Evolutionary conservation across 1,140 invertebrate genomes (phyloP), one percentile per base, ranked within the genome.

Genomic region (Araneus ventricosus): DNA sequence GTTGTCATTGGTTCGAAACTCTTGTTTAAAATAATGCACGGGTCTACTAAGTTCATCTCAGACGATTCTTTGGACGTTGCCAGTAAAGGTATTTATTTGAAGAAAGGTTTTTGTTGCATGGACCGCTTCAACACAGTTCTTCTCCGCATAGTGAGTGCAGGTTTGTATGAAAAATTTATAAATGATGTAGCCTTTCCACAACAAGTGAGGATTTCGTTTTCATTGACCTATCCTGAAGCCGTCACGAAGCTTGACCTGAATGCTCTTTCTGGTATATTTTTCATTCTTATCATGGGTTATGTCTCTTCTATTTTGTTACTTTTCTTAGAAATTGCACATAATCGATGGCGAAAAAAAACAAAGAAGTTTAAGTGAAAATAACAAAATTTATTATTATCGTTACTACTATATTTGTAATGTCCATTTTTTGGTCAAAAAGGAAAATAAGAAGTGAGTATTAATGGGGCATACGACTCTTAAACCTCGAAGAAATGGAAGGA

Each of bases 151-250:
- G 17, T 20, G 39, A 85, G 82, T 85, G 37, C 82, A 22, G 82
- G 82, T 14, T 52, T 85, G 22, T 85, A 85, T 27, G 39, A 45
- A 39, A 85, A 85, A 37, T 85, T 45, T 14, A 45, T 85, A 6
- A 7, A n/a, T 4, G 82, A 85, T 24, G 39, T 34, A 10, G 70
- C n/a, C 20, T 61, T 30, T 80, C 20, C 20, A 80, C 75, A 80
- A 34, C 30, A 80, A 80, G 30, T 80, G 8, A 61, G 24, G 5
- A 22, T 61, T 22, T 61, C 24, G 14, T 61, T 3, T 24, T 22
- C 24, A 2, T n/a, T 61, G 5, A 5, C 0, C 5, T 20, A 61
- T 3, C 6, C 20, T 3, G 59, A 61, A 20, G 4, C 59, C 0
- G 59, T 61, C 5, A 61, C 20, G 24, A 61, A n/a, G 6, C 7